Percentiles rank a stretch among this genome's conserved stretches.
phyloP scores from a whole-genome alignment of 2,888 invertebrate species.

The Erynnis tages region DNA sequence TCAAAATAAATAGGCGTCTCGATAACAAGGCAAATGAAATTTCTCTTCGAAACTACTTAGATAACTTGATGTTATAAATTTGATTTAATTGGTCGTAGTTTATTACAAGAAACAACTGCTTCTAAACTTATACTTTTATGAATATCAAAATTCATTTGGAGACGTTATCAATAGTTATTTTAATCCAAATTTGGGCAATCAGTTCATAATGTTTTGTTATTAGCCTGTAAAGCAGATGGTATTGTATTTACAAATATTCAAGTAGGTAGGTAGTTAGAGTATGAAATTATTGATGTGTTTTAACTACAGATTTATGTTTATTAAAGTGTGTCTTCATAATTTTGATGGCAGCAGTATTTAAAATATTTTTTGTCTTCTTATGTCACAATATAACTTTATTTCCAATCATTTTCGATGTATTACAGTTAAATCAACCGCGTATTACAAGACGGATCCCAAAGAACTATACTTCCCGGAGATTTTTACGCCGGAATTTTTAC shows the following conservation, averaged over 20 bases:
- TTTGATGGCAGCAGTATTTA: too few relatives aligned
- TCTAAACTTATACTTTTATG: constrained; percentile 53
- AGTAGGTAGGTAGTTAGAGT: too few relatives aligned
- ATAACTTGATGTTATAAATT: constrained; percentile 54
- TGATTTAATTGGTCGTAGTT: constrained; percentile 69
- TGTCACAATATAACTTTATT: too few relatives aligned
- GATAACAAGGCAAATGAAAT: constrained; percentile 44
- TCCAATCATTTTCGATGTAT: too few relatives aligned
- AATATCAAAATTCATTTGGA: constrained; percentile 52
- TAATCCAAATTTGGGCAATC: constrained; percentile 9
- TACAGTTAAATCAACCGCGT: too few relatives aligned
- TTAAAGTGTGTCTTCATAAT: too few relatives aligned
- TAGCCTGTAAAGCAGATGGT: too few relatives aligned
- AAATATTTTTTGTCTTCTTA: too few relatives aligned
- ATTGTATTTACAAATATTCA: too few relatives aligned
- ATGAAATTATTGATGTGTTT: too few relatives aligned
- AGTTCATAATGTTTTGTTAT: not conserved
- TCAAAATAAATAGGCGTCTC: constrained; percentile 1
- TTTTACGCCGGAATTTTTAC: constrained; percentile 11
- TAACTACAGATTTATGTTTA: too few relatives aligned
- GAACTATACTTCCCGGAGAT: not conserved
- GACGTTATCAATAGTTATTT: constrained; percentile 40
- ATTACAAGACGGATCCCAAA: not conserved
- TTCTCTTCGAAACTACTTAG: constrained; percentile 47
- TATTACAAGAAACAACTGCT: constrained; percentile 64